Percentiles rank a stretch among this genome's conserved stretches.
Conservation (phyloP, 2,113 vertebrate species). For the Gymnarchus niloticus region DNA sequence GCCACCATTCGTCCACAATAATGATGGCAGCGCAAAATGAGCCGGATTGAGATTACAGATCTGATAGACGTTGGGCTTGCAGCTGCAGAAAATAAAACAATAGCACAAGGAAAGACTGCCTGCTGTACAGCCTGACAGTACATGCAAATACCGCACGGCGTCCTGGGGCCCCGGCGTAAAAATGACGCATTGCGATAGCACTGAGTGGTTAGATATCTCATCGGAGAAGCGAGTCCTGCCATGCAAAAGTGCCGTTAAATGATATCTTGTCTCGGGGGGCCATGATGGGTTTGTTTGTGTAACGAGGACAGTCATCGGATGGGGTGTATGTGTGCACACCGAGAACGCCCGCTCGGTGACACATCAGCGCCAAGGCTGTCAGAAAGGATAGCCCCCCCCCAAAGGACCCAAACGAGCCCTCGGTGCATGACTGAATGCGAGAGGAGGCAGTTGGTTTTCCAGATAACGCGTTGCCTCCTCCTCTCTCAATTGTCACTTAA, state of each 20-base stretch:
- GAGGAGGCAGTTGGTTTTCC: background rate
- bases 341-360: background rate
- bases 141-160: background rate
- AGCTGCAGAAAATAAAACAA: slow-evolving; percentile 12
- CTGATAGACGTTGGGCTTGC: background rate
- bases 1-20: background rate
- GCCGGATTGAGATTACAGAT: slow-evolving; percentile 13
- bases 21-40: background rate
- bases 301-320: slow-evolving; percentile 41
- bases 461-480: background rate
- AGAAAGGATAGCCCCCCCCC: background rate
- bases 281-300: slow-evolving; percentile 47
- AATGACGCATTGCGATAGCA: slow-evolving; percentile 31
- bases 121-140: background rate
- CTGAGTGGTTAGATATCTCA: slow-evolving; percentile 37
- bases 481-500: background rate
- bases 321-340: background rate
- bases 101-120: background rate
- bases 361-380: background rate
- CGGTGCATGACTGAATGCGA: background rate
- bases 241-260: slow-evolving; percentile 42
- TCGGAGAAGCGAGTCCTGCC: slow-evolving; percentile 44
- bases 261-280: slow-evolving; percentile 41
- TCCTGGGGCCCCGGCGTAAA: background rate
- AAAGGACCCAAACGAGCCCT: slow-evolving; percentile 1